These are phyloP conservation scores for Polyommatus icarus DNA, from an alignment of 2,888 invertebrate species.

Conservation along the genomic window DNA sequence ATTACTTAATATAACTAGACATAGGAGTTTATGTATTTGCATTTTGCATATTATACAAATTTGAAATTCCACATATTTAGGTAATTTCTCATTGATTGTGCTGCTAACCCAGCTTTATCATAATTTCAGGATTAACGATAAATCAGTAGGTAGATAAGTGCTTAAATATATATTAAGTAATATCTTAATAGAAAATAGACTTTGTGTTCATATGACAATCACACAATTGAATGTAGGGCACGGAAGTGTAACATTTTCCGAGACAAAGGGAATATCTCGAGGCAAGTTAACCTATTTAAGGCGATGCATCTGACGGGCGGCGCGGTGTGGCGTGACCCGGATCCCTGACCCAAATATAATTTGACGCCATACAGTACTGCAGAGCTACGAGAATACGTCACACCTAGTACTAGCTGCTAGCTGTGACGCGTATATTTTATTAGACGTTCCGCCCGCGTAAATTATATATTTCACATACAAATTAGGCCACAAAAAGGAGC, in stretches of 20 bases:
- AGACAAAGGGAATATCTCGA: constrained; percentile 52
- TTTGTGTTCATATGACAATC: not conserved
- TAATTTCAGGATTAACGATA: not conserved
- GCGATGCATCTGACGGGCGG: not conserved
- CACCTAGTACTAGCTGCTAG: not conserved
- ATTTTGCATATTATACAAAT: too few relatives aligned
- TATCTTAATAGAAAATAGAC: too few relatives aligned
- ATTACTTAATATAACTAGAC: not conserved
- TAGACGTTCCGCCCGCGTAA: too few relatives aligned
- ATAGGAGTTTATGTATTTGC: too few relatives aligned
- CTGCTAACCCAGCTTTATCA: too few relatives aligned
- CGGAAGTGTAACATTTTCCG: not conserved
- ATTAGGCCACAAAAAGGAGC: too few relatives aligned
- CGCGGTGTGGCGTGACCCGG: constrained; percentile 8
- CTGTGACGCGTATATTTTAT: not conserved
- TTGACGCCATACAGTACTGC: constrained; percentile 20
- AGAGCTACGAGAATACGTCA: not conserved
- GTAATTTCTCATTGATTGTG: too few relatives aligned
- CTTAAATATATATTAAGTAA: too few relatives aligned
- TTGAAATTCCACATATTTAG: too few relatives aligned
- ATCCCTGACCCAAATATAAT: constrained; percentile 31
- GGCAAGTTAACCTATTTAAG: constrained; percentile 31
- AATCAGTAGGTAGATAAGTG: not conserved
- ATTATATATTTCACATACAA: too few relatives aligned
- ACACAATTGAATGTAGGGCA: not conserved